A percentile compares a stretch with the other conserved stretches of the same genome.
These are phyloP conservation scores for Pterostichus madidus DNA, from an alignment of 2,888 invertebrate genomes.

Conservation along the genomic window DNA sequence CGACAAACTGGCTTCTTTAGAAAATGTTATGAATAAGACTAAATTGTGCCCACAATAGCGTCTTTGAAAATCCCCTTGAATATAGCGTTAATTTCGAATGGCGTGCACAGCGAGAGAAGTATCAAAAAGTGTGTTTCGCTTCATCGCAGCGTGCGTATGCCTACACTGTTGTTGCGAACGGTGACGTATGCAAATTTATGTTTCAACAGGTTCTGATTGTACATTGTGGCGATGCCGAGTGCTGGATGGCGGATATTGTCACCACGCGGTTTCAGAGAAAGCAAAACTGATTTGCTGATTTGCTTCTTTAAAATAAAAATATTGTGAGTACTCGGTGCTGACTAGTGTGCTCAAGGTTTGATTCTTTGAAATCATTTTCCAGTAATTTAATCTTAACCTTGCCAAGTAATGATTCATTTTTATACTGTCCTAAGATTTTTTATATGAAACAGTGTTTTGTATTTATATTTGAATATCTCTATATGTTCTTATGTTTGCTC, in stretches of 20 bases:
- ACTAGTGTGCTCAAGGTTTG: not conserved
- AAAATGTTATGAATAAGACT: constrained; percentile 81
- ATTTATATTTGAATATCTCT: too few species aligned
- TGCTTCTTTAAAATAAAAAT: constrained; percentile 31
- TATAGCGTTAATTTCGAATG: constrained; percentile 81
- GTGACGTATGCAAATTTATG: constrained; percentile 74
- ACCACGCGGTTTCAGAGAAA: not conserved
- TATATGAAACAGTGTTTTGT: too few species aligned
- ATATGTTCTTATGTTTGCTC: not conserved
- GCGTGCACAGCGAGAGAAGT: constrained; percentile 73
- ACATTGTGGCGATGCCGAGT: constrained; percentile 70
- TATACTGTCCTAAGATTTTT: constrained; percentile 1
- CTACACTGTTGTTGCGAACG: constrained; percentile 62
- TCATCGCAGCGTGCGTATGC: constrained; percentile 60
- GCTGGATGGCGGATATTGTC: constrained; percentile 19
- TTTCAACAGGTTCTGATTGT: constrained; percentile 75
- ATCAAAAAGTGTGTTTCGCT: constrained; percentile 74
- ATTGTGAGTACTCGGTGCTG: not conserved
- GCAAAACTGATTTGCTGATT: constrained; percentile 14
- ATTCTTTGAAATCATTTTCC: constrained; percentile 37
- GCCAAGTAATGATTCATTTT: not conserved
- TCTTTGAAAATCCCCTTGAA: constrained; percentile 81
- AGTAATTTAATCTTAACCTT: constrained; percentile 26
- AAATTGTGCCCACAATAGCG: constrained; percentile 83
- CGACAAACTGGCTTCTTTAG: constrained; percentile 76